Evolutionary conservation across 2,797 vertebrate genomes (phyloP).

Genomic region (Mycteria americana): DNA sequence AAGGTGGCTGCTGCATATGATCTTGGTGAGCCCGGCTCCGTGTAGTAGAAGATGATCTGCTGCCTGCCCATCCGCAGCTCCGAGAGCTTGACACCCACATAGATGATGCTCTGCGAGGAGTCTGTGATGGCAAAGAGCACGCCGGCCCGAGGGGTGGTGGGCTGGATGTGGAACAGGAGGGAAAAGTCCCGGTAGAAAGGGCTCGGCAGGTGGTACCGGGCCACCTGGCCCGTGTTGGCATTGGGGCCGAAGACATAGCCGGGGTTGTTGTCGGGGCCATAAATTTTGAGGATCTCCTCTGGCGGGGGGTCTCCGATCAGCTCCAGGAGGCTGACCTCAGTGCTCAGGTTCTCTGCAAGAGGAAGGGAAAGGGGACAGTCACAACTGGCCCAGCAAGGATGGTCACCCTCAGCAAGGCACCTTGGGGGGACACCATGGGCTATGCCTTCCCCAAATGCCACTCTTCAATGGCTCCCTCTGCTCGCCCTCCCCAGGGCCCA

Average conservation of each 20-base stretch:
- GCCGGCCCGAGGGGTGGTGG: constrained; percentile 76
- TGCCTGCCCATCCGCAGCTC: constrained; percentile 73
- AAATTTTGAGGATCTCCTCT: constrained; percentile 75
- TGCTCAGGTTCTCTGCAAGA: constrained; percentile 51
- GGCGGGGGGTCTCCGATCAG: constrained; percentile 89
- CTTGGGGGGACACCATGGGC: no score
- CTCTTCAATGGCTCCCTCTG: fast-evolving
- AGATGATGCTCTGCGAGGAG: constrained; percentile 81
- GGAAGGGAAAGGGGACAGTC: neutral
- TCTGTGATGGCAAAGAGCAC: constrained; percentile 90
- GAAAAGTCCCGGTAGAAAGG: constrained; percentile 90
- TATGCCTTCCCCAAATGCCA: fast-evolving
- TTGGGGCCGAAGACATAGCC: constrained; percentile 83
- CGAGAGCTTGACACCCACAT: constrained; percentile 87
- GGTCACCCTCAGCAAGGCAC: neutral
- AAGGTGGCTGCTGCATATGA: constrained; percentile 84
- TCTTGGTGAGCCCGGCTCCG: constrained; percentile 76
- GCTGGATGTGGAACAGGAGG: constrained; percentile 85
- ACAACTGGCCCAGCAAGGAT: neutral
- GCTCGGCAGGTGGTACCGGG: constrained; percentile 83
- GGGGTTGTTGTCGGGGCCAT: constrained; percentile 77
- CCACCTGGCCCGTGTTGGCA: constrained; percentile 84
- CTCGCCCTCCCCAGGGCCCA: neutral
- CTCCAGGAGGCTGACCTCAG: constrained; percentile 84
- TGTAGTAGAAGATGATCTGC: constrained; percentile 87